Percentiles rank a stretch among this genome's conserved stretches.
Conservation (phyloP, 2,113 vertebrate species). For the Sander lucioperca region DNA sequence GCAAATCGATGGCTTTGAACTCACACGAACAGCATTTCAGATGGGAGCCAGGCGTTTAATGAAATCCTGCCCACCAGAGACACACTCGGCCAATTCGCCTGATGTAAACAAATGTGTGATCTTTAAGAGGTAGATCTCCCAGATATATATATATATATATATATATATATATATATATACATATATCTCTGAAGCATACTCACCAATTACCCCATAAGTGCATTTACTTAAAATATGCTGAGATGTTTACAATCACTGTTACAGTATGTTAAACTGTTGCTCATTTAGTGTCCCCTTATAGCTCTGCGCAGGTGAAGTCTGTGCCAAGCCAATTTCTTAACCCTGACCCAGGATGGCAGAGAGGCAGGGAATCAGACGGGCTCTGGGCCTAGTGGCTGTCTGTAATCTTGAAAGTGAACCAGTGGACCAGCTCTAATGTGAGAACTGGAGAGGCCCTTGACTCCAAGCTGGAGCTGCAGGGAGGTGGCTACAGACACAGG, state of each 20-base stretch:
- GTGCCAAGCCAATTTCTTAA: constrained; percentile 74
- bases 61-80: constrained; percentile 59
- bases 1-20: constrained; percentile 72
- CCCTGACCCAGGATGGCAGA: constrained; percentile 39
- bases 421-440: constrained; percentile 38
- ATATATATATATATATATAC: neutral
- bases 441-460: constrained; percentile 22
- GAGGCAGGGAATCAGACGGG: constrained; percentile 15
- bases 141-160: neutral
- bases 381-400: constrained; percentile 27
- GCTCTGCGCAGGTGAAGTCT: constrained; percentile 21
- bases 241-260: constrained; percentile 15
- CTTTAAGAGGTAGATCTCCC: constrained; percentile 40
- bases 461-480: constrained; percentile 8
- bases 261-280: constrained; percentile 37
- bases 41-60: constrained; percentile 65
- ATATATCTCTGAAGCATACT: constrained; percentile 17
- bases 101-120: constrained; percentile 50
- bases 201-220: constrained; percentile 22
- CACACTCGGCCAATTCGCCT: constrained; percentile 36
- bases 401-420: constrained; percentile 48
- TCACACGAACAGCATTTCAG: constrained; percentile 60
- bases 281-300: constrained; percentile 18
- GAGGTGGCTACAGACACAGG: neutral
- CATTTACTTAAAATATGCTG: constrained; percentile 45